Conservation (phyloP, 2,797 vertebrate genomes). For the Mycteria americana region DNA sequence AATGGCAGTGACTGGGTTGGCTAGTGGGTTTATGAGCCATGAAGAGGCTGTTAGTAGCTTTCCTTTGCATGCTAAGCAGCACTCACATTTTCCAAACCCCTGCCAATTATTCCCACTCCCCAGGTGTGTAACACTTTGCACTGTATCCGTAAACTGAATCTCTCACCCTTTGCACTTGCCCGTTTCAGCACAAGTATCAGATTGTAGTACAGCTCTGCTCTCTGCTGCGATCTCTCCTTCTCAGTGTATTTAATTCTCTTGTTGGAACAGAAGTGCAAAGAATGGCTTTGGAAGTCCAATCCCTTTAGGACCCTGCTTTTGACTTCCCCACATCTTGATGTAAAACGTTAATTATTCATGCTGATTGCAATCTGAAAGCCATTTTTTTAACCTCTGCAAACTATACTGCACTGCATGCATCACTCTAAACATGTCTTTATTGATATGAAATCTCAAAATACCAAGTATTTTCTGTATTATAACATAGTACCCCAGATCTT, state of each 20-base stretch:
- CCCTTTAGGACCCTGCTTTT: constrained; percentile 18
- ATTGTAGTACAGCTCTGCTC: not conserved
- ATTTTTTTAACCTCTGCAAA: constrained; percentile 10
- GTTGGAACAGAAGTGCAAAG: not conserved
- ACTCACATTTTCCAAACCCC: not conserved
- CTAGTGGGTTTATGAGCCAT: not conserved
- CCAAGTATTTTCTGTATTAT: not conserved
- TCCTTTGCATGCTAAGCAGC: not conserved
- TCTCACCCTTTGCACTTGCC: not conserved
- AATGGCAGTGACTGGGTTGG: not conserved
- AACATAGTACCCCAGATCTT: not conserved
- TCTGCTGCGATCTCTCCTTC: not conserved
- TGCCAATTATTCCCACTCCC: not conserved
- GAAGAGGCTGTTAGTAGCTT: not conserved
- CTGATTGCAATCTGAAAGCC: constrained; percentile 7
- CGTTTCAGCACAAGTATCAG: not conserved
- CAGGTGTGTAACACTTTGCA: not conserved
- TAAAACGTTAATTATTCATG: constrained; percentile 40
- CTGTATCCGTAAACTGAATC: not conserved
- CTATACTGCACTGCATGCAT: not conserved
- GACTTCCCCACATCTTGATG: not conserved
- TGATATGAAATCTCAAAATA: not conserved
- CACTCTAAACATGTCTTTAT: not conserved
- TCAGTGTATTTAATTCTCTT: not conserved
- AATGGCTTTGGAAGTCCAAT: not conserved